phyloP scores from a whole-genome alignment of 1,140 invertebrate species.

The Hermetia illucens region DNA sequence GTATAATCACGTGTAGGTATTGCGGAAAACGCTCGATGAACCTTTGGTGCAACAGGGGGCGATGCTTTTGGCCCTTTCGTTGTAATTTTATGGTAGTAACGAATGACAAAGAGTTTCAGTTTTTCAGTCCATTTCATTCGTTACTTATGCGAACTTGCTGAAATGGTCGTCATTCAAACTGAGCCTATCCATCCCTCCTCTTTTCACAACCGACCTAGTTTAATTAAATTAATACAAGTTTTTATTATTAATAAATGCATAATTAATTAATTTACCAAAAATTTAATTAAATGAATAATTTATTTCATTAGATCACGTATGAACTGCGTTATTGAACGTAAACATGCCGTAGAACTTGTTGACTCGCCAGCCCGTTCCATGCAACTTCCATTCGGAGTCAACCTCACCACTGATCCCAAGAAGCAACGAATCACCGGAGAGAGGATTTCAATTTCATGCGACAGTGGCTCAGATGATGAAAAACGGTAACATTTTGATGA shows the following conservation, averaged over 20 bases:
- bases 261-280: not conserved
- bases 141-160: too few relatives aligned
- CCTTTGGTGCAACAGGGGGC: too few relatives aligned
- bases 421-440: constrained; percentile 63
- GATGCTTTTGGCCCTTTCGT: too few relatives aligned
- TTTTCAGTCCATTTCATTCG: too few relatives aligned
- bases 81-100: too few relatives aligned
- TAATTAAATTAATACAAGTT: constrained; percentile 2
- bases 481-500: constrained; percentile 22
- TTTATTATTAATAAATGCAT: not conserved
- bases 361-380: constrained; percentile 55
- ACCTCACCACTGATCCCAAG: constrained; percentile 55
- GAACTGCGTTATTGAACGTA: constrained; percentile 77
- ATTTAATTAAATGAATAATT: not conserved
- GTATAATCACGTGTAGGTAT: too few relatives aligned
- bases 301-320: constrained; percentile 45
- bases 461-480: constrained; percentile 49
- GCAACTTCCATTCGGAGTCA: constrained; percentile 48
- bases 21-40: too few relatives aligned
- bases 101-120: too few relatives aligned
- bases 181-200: too few relatives aligned
- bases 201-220: too few relatives aligned
- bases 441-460: constrained; percentile 72
- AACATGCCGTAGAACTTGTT: constrained; percentile 63
- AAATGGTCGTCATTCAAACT: constrained; percentile 4